phyloP scores from a whole-genome alignment of 2,113 vertebrate species.

The Halichoeres trimaculatus region DNA sequence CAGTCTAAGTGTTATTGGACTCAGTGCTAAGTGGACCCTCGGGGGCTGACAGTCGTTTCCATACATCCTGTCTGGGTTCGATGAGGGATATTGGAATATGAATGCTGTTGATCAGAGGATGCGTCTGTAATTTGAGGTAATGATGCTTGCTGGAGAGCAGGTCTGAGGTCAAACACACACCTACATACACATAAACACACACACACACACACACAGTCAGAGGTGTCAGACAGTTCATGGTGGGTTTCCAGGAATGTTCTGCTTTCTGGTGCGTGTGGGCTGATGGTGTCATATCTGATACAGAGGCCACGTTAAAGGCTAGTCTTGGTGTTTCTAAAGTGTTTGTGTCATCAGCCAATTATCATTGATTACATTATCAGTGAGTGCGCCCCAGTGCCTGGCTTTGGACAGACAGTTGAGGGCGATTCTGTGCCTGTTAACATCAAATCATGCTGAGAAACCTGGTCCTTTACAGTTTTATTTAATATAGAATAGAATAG shows the following conservation, averaged over 20 bases:
- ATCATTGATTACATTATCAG: too few species aligned
- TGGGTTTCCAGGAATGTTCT: neutral
- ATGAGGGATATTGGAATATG: conserved; percentile 70
- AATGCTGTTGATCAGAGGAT: conserved; percentile 23
- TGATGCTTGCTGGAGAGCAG: conserved; percentile 30
- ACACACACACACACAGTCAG: neutral
- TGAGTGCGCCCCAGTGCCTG: too few species aligned
- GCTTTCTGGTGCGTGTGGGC: too few species aligned
- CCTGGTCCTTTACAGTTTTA: too few species aligned
- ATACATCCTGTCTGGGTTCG: conserved; percentile 66
- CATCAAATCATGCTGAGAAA: too few species aligned
- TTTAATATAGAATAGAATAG: too few species aligned
- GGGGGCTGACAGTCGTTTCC: conserved; percentile 56
- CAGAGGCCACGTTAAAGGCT: too few species aligned
- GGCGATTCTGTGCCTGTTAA: too few species aligned
- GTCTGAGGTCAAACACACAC: conserved; percentile 35
- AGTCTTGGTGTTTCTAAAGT: too few species aligned
- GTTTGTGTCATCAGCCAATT: too few species aligned
- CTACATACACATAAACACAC: neutral
- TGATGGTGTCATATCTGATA: too few species aligned
- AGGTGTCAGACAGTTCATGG: conserved; percentile 6
- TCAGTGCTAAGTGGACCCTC: conserved; percentile 67
- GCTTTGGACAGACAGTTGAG: too few species aligned
- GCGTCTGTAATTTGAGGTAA: conserved; percentile 46
- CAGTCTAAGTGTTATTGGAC: conserved; percentile 74